Conservation (phyloP, 2,888 invertebrate genomes). For the Mantis religiosa region DNA sequence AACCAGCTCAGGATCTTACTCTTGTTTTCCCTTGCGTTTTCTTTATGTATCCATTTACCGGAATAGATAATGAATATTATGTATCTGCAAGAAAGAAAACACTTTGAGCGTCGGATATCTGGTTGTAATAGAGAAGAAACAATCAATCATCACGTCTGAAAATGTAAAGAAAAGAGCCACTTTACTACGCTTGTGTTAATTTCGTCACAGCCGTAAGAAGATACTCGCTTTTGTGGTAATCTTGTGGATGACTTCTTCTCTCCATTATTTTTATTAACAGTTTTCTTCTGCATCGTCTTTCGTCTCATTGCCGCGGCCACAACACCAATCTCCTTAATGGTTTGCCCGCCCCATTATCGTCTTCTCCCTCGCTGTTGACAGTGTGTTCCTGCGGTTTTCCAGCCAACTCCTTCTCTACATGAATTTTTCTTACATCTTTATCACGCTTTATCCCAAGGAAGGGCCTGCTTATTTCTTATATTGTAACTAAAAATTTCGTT, state of each 20-base stretch:
- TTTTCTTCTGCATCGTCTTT: not conserved
- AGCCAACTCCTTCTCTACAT: not conserved
- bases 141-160: conserved; percentile 1
- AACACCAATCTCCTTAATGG: not conserved
- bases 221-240: not conserved
- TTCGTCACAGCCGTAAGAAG: not conserved
- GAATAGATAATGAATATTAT: not conserved
- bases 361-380: not conserved
- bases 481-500: too few species aligned
- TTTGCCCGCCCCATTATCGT: not conserved
- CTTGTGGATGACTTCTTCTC: not conserved
- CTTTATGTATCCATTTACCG: not conserved
- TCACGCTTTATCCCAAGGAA: not conserved
- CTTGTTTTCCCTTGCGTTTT: not conserved
- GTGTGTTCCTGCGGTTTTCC: not conserved
- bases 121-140: not conserved
- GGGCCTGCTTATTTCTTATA: too few species aligned
- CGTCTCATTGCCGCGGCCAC: not conserved
- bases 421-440: not conserved
- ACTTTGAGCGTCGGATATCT: not conserved
- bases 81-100: not conserved
- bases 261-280: not conserved
- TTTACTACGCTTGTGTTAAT: conserved; percentile 4
- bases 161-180: not conserved
- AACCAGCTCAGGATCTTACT: not conserved